Base-by-base conservation (phyloP, 2,797 vertebrate genomes). In the Malurus leucopterus region DNA sequence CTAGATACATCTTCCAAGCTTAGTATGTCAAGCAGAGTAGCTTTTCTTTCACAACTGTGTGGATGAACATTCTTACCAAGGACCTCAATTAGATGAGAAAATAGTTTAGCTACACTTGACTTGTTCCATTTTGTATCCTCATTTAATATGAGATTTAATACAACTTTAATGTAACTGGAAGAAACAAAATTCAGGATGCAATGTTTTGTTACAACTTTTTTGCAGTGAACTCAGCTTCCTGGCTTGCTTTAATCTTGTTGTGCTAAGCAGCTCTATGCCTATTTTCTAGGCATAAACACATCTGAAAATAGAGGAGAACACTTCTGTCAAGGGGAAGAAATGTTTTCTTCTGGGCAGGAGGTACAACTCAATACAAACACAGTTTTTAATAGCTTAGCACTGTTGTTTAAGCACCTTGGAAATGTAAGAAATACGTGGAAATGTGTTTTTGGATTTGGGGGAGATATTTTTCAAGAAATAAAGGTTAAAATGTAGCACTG, bases 221-320 rank as follows among this genome's bases (percentile, higher is more conserved):
- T 77, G 4, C 19, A n/a, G 67, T n/a, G 16, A 91, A 63, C 30
- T 87, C 49, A 17, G 59, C 27, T 93, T 86, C 82, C 67, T 63
- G 1, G 82, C 32, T 69, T 81, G 7, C 26, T 80, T 73, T 55
- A 32, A 38, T 78, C 8, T 57, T 57, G 11, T 40, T 77, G 19
- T 78, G 38, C 29, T 67, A 0, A 5, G 0, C 49, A 34, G 8
- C 23, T 61, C 59, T 67, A n/a, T 51, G n/a, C 6, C 0, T 36
- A 11, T 77, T 55, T 79, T 70, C 44, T 50, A 63, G 18, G 15
- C 19, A 83, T 32, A 57, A 86, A 47, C 9, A 16, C 2, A 11
- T 50, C 32, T 65, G 65, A 84, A 76, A 82, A 44, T 3, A 49
- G 47, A 43, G 51, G 21, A 41, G 69, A 92, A 36, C 2, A 8